Evolutionary conservation across 2,113 vertebrate species (phyloP).

Genomic region (Pantherophis guttatus): DNA sequence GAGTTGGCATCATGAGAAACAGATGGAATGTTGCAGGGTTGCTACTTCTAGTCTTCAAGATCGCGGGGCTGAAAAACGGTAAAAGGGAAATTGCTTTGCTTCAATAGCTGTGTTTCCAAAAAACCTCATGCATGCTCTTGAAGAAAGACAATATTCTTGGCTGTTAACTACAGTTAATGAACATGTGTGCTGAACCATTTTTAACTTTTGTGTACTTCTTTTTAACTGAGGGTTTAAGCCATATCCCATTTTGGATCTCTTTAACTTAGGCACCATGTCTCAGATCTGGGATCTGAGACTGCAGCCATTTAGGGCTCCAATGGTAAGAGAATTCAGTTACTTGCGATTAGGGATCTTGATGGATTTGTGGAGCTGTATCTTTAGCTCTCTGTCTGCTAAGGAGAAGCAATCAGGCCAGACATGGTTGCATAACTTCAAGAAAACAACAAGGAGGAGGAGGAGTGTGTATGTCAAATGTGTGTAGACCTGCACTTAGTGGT

Average conservation of each 20-base stretch:
- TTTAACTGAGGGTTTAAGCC: not conserved
- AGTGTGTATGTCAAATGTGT: not conserved
- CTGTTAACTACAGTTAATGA: not conserved
- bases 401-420: too few relatives aligned
- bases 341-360: not conserved
- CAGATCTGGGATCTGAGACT: not conserved
- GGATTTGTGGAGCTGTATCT: not conserved
- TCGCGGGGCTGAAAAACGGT: conserved; percentile 1
- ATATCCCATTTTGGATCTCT: not conserved
- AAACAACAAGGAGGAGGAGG: not conserved
- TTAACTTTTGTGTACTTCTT: not conserved
- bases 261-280: not conserved
- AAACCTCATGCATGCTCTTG: not conserved
- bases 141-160: not conserved
- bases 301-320: not conserved
- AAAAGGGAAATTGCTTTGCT: not conserved
- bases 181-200: not conserved
- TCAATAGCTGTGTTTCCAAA: not conserved
- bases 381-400: not conserved
- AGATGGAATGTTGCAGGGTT: not conserved
- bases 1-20: not conserved
- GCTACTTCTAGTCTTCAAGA: conserved; percentile 1
- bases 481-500: too few relatives aligned
- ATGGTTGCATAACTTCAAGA: not conserved
- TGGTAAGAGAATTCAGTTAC: not conserved